Conservation (phyloP, 2,888 invertebrate species). For the Autographa gamma region DNA sequence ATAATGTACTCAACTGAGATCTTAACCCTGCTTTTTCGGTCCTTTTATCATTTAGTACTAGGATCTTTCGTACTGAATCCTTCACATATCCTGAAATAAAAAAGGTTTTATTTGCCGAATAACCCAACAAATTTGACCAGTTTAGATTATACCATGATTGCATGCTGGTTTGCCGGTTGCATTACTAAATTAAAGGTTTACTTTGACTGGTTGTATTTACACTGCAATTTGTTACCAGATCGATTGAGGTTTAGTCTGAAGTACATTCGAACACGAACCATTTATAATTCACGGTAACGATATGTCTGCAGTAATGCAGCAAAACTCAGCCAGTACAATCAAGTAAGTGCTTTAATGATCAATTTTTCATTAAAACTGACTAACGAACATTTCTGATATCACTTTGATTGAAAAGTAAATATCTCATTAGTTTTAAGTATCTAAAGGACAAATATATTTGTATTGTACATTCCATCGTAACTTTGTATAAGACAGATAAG, state of each 20-base stretch:
- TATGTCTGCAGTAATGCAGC: not conserved
- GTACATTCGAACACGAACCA: not conserved
- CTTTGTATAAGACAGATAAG: slow-evolving; percentile 6
- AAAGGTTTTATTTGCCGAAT: too few relatives aligned
- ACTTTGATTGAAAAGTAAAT: not conserved
- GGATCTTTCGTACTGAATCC: too few relatives aligned
- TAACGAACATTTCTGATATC: not conserved
- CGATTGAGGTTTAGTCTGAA: not conserved
- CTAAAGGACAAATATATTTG: not conserved
- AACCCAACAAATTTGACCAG: too few relatives aligned
- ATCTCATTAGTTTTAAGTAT: not conserved
- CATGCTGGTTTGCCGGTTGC: not conserved
- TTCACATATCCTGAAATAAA: too few relatives aligned
- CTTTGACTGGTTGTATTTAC: not conserved
- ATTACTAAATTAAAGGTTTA: not conserved
- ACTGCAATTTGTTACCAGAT: slow-evolving; percentile 2
- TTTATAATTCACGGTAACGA: not conserved
- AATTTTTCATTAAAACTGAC: too few relatives aligned
- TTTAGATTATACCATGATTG: not conserved
- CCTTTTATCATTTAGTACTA: too few relatives aligned
- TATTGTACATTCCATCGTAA: not conserved
- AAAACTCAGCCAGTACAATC: too few relatives aligned
- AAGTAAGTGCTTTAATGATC: too few relatives aligned
- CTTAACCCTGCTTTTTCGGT: too few relatives aligned
- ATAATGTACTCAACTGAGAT: too few relatives aligned